Base-by-base conservation (phyloP, 2,113 vertebrate genomes). In the Calidris pugnax region DNA sequence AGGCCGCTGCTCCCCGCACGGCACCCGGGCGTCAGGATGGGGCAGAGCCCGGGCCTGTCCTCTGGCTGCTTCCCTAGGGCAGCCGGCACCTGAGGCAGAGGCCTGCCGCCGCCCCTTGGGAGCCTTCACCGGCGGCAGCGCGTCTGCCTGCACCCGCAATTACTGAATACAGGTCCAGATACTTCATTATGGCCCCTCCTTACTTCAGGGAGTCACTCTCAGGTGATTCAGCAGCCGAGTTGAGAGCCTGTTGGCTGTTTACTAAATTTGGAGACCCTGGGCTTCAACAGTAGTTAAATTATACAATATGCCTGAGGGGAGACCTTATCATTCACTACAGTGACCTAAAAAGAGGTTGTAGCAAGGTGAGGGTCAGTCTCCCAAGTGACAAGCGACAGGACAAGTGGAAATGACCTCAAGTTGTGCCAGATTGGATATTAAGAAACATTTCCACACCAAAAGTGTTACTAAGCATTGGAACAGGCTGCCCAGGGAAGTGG, bases 161-260 rank as follows among this genome's bases (percentile, higher is more conserved):
- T 4, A 2, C 27, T 1, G 1, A 3, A 1, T 6, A 7, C 5
- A 0, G 9, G 27, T 8, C 5, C 57, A 4, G 23, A 2, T 39
- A 1, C 4, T 64, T 45, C 35, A 1, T 43, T 17, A 23, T 7
- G 4, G 14, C 6, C 41, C 23, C 18, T 69, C 2, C 1, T n/a
- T 19, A 12, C 39, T 50, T 75, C 41, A 11, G 5, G 30, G 72
- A 13, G 15, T 28, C n/a, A 10, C 9, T 20, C 37, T 55, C n/a
- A 15, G 51, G 35, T 37, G 77, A 26, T 66, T 14, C 17, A 12
- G 26, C 45, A 37, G 17, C 55, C 9, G 11, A 33, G 17, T 33
- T 10, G 37, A 39, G 6, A 41, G 14, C 32, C 2, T 4, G 4
- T 60, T 60, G 14, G 22, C 16, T 4, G 3, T 81, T 71, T 15